Base-by-base conservation (phyloP, 2,797 vertebrate species). In the Buphagus erythrorhynchus region DNA sequence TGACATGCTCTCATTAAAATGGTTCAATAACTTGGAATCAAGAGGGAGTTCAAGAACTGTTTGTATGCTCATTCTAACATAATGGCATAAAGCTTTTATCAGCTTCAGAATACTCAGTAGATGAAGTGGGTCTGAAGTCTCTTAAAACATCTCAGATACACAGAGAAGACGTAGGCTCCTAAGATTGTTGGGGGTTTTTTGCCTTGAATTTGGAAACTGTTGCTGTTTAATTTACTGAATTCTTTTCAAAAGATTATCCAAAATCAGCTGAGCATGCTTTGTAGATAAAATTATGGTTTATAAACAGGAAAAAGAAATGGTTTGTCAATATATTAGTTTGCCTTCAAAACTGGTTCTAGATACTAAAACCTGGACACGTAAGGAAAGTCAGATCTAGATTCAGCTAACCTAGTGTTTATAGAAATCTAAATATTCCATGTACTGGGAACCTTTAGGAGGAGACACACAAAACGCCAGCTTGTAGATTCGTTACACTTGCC, bases 1-100 rank as follows among this genome's bases (percentile, higher is more conserved):
- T 98, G 98, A 98, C 97, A 97, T 86, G 85, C 73, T 95, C 89
- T 98, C 96, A 97, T 98, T 98, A 98, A 98, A 98, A 98, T 97
- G 97, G 96, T 96, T 97, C 96, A 97, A 94, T 98, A 98, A 98
- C 95, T 98, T 97, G 98, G 97, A 98, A 96, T 97, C 97, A 97
- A 96, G 95, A 91, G 90, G 93, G 78, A 97, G 90, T 95, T 90
- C 78, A 93, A 95, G 95, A 96, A 90, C 95, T 95, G 92, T 95
- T 94, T 91, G 48, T 83, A 63, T 93, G 91, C 82, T 81, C 76
- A 83, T 96, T 97, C 80, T 95, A 96, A 97, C 77, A 85, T 95
- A 95, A 97, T 90, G 84, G 75, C 86, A 92, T 93, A 93, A 97
- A 97, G 92, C 96, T 96, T 93, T 92, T 97, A 95, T 95, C 86